Percentiles rank a stretch among this genome's conserved stretches.
These are phyloP conservation scores for Gari tellinella DNA, from an alignment of 2,888 invertebrate species.

Conservation along the genomic window DNA sequence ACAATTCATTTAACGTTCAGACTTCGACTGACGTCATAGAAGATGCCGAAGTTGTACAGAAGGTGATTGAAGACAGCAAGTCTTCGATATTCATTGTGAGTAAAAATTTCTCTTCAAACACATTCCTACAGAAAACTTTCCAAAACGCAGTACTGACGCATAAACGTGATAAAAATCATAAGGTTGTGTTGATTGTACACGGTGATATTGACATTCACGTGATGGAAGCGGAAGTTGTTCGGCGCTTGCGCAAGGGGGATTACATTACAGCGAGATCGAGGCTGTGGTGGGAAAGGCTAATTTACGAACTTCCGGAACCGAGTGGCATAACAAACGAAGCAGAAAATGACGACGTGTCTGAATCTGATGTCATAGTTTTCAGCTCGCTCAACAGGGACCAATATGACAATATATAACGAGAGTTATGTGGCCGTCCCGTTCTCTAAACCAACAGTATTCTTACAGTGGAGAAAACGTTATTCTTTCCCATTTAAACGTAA, in stretches of 20 bases:
- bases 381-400: conserved; percentile 34
- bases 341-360: conserved; percentile 45
- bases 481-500: no score
- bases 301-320: conserved; percentile 64
- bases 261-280: conserved; percentile 66
- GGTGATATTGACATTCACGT: conserved; percentile 60
- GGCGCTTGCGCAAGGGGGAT: conserved; percentile 59
- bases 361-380: conserved; percentile 61
- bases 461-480: no score
- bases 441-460: no score
- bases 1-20: conserved; percentile 33
- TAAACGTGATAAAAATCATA: conserved; percentile 37
- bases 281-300: conserved; percentile 60
- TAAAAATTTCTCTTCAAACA: conserved; percentile 55
- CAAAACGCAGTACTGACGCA: conserved; percentile 34
- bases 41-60: conserved; percentile 46
- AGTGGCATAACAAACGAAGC: conserved; percentile 7
- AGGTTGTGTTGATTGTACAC: conserved; percentile 53
- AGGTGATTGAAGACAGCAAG: conserved; percentile 58
- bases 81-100: conserved; percentile 59
- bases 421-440: no score
- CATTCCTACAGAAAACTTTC: conserved; percentile 49
- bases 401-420: no score
- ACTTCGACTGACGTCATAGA: conserved; percentile 47
- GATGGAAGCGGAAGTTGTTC: conserved; percentile 59